Base-by-base conservation (phyloP, 2,113 vertebrate genomes). In the Scartelaos histophorus region DNA sequence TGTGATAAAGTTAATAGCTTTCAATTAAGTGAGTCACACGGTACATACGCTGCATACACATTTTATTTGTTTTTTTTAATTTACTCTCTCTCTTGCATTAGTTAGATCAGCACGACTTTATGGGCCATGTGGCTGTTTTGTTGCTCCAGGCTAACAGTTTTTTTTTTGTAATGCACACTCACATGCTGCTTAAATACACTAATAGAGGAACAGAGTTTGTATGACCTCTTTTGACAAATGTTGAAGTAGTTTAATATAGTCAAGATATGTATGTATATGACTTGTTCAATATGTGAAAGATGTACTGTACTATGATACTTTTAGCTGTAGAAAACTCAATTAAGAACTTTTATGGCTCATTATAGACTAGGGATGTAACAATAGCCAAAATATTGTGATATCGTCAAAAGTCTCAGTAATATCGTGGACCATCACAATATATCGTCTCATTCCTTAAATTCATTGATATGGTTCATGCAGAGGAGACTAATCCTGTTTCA, bases 101-200 rank as follows among this genome's bases (percentile, higher is more conserved):
- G 65, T 69, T 67, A 75, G 61, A 46, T 79, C 60, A 47, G 79
- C 46, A 86, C 83, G 68, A 46, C 82, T 85, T 89, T 85, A 85
- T 83, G 88, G 78, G 76, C 76, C 88, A 87, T 81, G 83, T 73
- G 69, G 70, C 83, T 19, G 38, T 43, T 43, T n/a, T 46, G 56
- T 80, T 71, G 79, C 92, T 90, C 56, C 73, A 69, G 82, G 87
- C 70, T 74, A 58, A 79, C 65, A 76, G 45, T 73, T 74, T 73
- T 74, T 73, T 74, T 73, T 74, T 84, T 69, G 53, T 85, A 76
- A 82, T 82, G 78, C 70, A 83, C 60, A 75, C 74, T 84, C 80
- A 58, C 79, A 82, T 83, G 77, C 65, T 88, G 54, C 67, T 29
- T 69, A 21, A 78, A 75, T 67, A 47, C 74, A 25, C 51, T 74